Conservation (phyloP, 2,888 invertebrate species). For the Bellardia pandia region DNA sequence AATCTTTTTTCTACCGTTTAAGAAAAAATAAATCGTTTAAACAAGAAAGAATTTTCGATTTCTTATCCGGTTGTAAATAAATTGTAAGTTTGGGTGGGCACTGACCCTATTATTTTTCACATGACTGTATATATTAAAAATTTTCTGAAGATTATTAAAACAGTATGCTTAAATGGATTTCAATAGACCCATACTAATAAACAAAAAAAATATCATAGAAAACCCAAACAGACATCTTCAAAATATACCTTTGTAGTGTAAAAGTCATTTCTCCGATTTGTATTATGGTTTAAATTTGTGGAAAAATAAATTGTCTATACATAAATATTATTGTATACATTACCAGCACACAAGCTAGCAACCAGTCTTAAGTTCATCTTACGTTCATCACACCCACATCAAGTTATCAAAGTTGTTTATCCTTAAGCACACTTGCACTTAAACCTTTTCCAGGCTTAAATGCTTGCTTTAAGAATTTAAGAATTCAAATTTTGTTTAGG, state of each 20-base stretch:
- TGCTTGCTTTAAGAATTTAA: constrained; percentile 7
- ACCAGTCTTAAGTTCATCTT: constrained; percentile 29
- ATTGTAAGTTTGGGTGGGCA: too few relatives aligned
- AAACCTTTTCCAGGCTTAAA: constrained; percentile 16
- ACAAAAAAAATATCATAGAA: not conserved
- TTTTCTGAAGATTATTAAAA: too few relatives aligned
- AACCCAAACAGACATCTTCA: constrained; percentile 3
- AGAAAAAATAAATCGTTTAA: too few relatives aligned
- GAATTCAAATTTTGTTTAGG: not conserved
- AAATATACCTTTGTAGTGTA: constrained; percentile 2
- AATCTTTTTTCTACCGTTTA: too few relatives aligned
- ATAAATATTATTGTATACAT: constrained; percentile 56
- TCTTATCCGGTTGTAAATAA: too few relatives aligned
- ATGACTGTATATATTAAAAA: too few relatives aligned
- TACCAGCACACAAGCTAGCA: constrained; percentile 59
- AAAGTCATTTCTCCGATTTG: constrained; percentile 10
- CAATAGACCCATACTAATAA: not conserved
- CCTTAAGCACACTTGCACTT: constrained; percentile 7
- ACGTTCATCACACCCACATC: constrained; percentile 32
- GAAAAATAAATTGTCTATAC: constrained; percentile 3
- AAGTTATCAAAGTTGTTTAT: constrained; percentile 12
- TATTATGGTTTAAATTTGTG: not conserved
- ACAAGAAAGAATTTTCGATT: too few relatives aligned
- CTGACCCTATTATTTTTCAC: too few relatives aligned
- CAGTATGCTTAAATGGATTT: not conserved